Conservation (phyloP, 2,797 vertebrate genomes). For the Hoplostethus mediterraneus region DNA sequence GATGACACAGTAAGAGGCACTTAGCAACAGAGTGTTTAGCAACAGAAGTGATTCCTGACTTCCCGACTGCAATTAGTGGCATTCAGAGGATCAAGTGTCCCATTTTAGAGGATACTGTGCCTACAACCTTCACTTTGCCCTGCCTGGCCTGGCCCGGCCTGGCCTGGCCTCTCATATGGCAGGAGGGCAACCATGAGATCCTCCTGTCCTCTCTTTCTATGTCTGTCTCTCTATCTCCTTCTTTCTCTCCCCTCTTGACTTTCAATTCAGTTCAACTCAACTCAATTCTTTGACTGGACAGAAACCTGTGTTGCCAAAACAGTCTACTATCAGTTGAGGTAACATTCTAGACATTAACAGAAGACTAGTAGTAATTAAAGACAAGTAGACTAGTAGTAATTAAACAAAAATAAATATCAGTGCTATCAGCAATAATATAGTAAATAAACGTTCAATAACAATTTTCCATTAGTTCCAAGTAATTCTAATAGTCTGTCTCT, state of each 20-base stretch:
- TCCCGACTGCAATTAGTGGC: slow-evolving; percentile 47
- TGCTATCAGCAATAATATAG: no score
- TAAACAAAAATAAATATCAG: no score
- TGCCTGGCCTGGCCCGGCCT: not conserved
- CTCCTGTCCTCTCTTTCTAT: not conserved
- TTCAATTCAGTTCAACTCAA: no score
- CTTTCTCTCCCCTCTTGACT: slow-evolving; percentile 3
- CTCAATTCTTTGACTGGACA: no score
- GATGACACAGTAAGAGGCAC: not conserved
- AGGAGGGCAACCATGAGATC: not conserved
- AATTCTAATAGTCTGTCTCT: slow-evolving; percentile 2
- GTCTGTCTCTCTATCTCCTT: slow-evolving; percentile 16
- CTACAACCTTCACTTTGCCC: slow-evolving; percentile 22
- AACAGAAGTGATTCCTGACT: slow-evolving; percentile 48
- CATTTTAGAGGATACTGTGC: slow-evolving; percentile 29
- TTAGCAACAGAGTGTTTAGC: slow-evolving; percentile 21
- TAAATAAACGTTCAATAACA: no score
- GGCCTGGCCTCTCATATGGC: not conserved
- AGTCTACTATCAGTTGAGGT: no score
- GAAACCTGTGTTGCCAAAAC: no score
- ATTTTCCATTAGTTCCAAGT: no score
- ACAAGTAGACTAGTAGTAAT: no score
- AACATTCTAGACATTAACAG: no score
- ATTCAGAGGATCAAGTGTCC: slow-evolving; percentile 44
- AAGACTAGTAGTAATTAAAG: no score